A percentile compares a stretch with the other conserved stretches of the same genome.
phyloP scores from a whole-genome alignment of 2,888 invertebrate species.

The Agonopterix alstromeriana region DNA sequence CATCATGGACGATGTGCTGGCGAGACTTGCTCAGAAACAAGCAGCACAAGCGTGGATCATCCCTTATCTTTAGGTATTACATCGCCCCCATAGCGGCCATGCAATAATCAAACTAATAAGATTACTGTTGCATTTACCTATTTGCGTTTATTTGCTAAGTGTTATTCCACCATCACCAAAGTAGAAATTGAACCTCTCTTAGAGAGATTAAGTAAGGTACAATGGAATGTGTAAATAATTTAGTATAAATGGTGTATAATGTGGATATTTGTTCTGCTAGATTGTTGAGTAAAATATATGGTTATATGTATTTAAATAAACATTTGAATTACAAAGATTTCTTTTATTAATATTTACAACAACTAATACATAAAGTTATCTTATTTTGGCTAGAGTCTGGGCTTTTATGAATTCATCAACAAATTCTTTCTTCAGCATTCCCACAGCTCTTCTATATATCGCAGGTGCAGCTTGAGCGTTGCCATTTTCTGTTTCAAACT shows the following conservation, averaged over 20 bases:
- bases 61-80: slow-evolving; percentile 85
- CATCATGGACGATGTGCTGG: slow-evolving; percentile 90
- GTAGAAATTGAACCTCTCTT: slow-evolving; percentile 57
- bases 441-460: slow-evolving; percentile 80
- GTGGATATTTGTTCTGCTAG: slow-evolving; percentile 49
- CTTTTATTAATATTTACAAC: not conserved
- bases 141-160: slow-evolving; percentile 69
- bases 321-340: slow-evolving; percentile 19
- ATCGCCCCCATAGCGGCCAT: slow-evolving; percentile 65
- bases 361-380: slow-evolving; percentile 22
- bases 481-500: slow-evolving; percentile 81
- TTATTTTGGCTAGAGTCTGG: slow-evolving; percentile 69
- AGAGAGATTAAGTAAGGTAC: slow-evolving; percentile 42
- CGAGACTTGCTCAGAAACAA: slow-evolving; percentile 83
- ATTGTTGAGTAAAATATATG: slow-evolving; percentile 42
- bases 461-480: slow-evolving; percentile 71
- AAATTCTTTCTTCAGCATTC: slow-evolving; percentile 69
- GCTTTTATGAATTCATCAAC: slow-evolving; percentile 73
- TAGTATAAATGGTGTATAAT: slow-evolving; percentile 63
- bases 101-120: slow-evolving; percentile 36
- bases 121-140: slow-evolving; percentile 56
- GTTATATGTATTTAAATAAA: slow-evolving; percentile 61
- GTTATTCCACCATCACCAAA: slow-evolving; percentile 69
- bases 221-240: slow-evolving; percentile 60
- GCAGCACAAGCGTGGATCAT: slow-evolving; percentile 91